Evolutionary conservation across 2,797 vertebrate species (phyloP), one percentile per base, ranked within the genome.

Genomic region (Serranus cabrilla): DNA sequence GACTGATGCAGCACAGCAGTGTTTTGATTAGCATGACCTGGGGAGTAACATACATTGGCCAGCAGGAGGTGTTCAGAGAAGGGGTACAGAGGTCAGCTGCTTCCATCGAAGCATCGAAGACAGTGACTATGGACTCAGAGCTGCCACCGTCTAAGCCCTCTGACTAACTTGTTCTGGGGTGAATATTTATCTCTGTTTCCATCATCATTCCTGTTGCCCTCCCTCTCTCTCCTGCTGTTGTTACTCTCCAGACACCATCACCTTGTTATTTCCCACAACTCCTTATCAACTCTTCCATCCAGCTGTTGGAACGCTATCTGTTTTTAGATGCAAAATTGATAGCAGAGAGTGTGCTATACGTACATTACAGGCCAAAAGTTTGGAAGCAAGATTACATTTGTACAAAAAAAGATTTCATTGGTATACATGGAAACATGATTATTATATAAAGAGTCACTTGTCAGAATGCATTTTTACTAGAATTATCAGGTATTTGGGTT

Each of bases 1-100:
- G 10, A 34, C 75, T 57, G 45, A 82, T 11, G 60, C 45, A 64
- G 34, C 23, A 81, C 39, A 86, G 61, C 14, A 89, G 49, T 8
- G 69, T 21, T 37, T 62, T 76, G 39, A 68, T 27, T 31, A 83
- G 11, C 5, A 18, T n/a, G 1, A 3, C 51, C 17, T 21, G 39
- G 0, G 49, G 45, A 34, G 31, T 40, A 7, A 23, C 21, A 23
- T 45, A 6, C 27, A 21, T 7, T 12, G 13, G 27, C 23, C 4
- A 18, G 40, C 75, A 78, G 9, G 75, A 66, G 50, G 5, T 25
- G 67, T 79, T 83, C 40, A 58, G 51, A 23, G 5, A 27, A 37
- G 27, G 4, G 18, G 42, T 3, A 45, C 76, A 79, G 50, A 37
- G 45, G 3, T 51, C 21, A 11, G 31, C 39, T 64, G 7, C 45